Evolutionary conservation across 2,113 vertebrate genomes (phyloP).

Genomic region (Chauna torquata): DNA sequence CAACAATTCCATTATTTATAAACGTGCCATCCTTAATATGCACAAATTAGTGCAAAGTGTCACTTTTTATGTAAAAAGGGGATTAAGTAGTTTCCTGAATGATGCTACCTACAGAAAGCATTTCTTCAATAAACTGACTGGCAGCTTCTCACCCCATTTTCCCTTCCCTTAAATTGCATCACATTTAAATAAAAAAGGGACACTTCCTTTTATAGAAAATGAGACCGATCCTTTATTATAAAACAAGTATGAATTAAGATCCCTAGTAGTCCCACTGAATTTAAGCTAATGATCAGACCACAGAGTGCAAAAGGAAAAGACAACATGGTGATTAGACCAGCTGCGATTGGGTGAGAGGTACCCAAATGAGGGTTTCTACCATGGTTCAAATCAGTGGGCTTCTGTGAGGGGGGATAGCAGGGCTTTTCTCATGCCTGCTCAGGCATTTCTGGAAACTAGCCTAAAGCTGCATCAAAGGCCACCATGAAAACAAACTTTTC

Average conservation of each 20-base stretch:
- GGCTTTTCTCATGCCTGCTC: neutral
- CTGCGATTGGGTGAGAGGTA: rapidly evolving
- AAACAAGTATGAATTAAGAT: neutral
- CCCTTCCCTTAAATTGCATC: neutral
- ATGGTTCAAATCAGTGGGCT: neutral
- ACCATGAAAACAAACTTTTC: neutral
- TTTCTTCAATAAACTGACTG: constrained; percentile 7
- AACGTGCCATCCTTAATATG: constrained; percentile 78
- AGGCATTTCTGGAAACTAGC: neutral
- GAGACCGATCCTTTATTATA: neutral
- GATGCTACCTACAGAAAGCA: neutral
- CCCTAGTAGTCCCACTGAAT: neutral
- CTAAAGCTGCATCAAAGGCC: neutral
- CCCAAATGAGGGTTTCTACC: neutral
- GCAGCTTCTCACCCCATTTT: neutral
- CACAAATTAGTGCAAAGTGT: constrained; percentile 75
- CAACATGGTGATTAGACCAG: neutral
- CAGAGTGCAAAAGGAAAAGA: neutral
- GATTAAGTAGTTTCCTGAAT: constrained; percentile 67
- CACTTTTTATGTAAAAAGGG: constrained; percentile 61
- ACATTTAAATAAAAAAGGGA: neutral
- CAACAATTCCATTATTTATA: constrained; percentile 80
- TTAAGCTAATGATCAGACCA: neutral
- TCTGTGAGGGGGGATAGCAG: rapidly evolving
- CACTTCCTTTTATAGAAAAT: neutral